phyloP scores from a whole-genome alignment of 2,888 invertebrate species.

The Neocrepidodera transversa region DNA sequence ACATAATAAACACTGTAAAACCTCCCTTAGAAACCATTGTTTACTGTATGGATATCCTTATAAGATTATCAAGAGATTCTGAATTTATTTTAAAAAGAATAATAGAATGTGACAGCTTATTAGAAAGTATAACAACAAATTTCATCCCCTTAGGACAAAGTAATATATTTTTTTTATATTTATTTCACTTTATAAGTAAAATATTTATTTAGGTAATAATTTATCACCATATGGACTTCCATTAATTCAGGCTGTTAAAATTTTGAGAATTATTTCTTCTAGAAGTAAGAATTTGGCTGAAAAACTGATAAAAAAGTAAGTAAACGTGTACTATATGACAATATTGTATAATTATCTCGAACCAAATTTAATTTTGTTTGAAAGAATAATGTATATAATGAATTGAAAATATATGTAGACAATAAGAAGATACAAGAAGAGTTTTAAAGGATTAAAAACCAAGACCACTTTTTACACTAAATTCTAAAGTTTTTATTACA shows the following conservation, averaged over 20 bases:
- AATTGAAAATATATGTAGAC: too few relatives aligned
- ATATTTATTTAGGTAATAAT: slow-evolving; percentile 16
- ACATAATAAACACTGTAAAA: slow-evolving; percentile 74
- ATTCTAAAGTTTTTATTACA: neutral
- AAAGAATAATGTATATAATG: too few relatives aligned
- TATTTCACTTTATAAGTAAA: neutral
- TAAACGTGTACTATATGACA: too few relatives aligned
- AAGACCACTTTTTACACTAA: too few relatives aligned
- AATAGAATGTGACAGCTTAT: slow-evolving; percentile 68
- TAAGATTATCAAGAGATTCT: slow-evolving; percentile 80
- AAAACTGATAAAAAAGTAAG: slow-evolving; percentile 62
- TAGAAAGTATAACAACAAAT: slow-evolving; percentile 66
- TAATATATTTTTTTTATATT: slow-evolving; percentile 12
- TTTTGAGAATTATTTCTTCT: slow-evolving; percentile 74
- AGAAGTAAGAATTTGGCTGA: slow-evolving; percentile 66
- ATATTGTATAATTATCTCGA: too few relatives aligned
- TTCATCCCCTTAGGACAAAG: slow-evolving; percentile 64
- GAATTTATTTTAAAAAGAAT: slow-evolving; percentile 70
- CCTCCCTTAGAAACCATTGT: slow-evolving; percentile 77
- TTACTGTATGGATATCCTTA: slow-evolving; percentile 80
- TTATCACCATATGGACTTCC: slow-evolving; percentile 70
- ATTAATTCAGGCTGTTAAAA: slow-evolving; percentile 72
- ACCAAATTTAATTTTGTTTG: too few relatives aligned
- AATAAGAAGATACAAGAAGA: too few relatives aligned
- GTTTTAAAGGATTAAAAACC: too few relatives aligned